phyloP scores from a whole-genome alignment of 2,888 invertebrate species.

The Ectobius pallidus region DNA sequence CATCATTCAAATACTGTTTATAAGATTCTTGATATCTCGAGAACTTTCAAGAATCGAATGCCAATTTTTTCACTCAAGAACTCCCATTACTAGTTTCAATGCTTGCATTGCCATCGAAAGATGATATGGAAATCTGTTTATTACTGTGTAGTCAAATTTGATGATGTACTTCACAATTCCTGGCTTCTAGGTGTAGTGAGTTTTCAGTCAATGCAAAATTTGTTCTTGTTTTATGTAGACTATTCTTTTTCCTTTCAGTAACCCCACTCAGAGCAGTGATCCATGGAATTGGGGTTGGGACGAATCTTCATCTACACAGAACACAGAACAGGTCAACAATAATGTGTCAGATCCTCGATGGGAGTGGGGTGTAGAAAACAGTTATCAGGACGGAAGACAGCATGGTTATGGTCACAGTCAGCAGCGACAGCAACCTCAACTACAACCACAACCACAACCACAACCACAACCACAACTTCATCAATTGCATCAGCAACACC shows the following conservation, averaged over 20 bases:
- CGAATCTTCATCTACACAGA: slow-evolving; percentile 20
- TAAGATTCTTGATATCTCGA: too few relatives aligned
- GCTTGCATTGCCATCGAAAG: too few relatives aligned
- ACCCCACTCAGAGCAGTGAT: slow-evolving; percentile 26
- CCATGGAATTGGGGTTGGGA: slow-evolving; percentile 45
- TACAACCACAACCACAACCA: not conserved
- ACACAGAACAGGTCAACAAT: slow-evolving; percentile 29
- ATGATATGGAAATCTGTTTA: too few relatives aligned
- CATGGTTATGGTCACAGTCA: not conserved
- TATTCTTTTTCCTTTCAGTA: not conserved
- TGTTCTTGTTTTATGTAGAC: too few relatives aligned
- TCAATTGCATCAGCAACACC: not conserved
- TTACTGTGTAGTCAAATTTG: too few relatives aligned
- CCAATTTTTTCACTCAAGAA: too few relatives aligned
- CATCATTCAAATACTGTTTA: too few relatives aligned
- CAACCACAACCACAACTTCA: not conserved
- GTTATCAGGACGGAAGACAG: not conserved
- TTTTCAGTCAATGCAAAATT: too few relatives aligned
- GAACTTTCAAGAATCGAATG: too few relatives aligned
- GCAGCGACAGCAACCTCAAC: not conserved
- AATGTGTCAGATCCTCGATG: slow-evolving; percentile 53
- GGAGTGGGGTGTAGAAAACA: slow-evolving; percentile 67
- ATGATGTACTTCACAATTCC: too few relatives aligned
- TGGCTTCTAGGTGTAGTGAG: too few relatives aligned
- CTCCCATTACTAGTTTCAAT: too few relatives aligned